Percentiles rank a stretch among this genome's conserved stretches.
Evolutionary conservation across 2,797 vertebrate genomes (phyloP).

Genomic region (Rachycentron canadum): DNA sequence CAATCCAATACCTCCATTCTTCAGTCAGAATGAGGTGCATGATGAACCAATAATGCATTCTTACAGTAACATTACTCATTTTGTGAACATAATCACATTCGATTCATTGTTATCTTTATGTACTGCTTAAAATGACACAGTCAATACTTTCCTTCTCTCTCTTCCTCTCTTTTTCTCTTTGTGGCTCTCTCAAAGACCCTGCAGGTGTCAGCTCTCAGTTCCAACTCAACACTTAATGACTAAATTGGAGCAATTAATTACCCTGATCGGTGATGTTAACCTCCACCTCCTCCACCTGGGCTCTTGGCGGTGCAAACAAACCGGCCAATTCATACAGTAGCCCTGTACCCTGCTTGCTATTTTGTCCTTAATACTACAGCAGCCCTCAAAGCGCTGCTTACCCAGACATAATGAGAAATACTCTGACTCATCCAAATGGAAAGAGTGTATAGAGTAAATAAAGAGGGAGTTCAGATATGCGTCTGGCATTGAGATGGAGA

Average conservation of each 20-base stretch:
- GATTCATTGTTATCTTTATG: constrained; percentile 38
- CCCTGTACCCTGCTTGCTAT: constrained; percentile 17
- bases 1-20: not conserved
- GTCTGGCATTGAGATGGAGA: constrained; percentile 23
- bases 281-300: constrained; percentile 77
- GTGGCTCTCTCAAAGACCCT: constrained; percentile 45
- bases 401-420: constrained; percentile 19
- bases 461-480: constrained; percentile 4
- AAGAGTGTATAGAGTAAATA: constrained; percentile 5
- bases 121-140: constrained; percentile 10
- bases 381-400: not conserved
- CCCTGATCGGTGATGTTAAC: constrained; percentile 76
- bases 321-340: constrained; percentile 48
- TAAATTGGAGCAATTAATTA: constrained; percentile 80
- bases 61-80: constrained; percentile 11
- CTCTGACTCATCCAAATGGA: constrained; percentile 10
- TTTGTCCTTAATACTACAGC: constrained; percentile 31
- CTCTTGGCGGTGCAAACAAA: constrained; percentile 57
- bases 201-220: constrained; percentile 65
- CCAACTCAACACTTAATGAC: constrained; percentile 71
- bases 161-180: constrained; percentile 4
- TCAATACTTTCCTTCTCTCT: constrained; percentile 3
- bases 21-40: not conserved
- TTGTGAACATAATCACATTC: constrained; percentile 19
- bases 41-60: constrained; percentile 15